Evolutionary conservation across 2,797 vertebrate species (phyloP), one percentile per base, ranked within the genome.

Genomic region (Falco biarmicus): DNA sequence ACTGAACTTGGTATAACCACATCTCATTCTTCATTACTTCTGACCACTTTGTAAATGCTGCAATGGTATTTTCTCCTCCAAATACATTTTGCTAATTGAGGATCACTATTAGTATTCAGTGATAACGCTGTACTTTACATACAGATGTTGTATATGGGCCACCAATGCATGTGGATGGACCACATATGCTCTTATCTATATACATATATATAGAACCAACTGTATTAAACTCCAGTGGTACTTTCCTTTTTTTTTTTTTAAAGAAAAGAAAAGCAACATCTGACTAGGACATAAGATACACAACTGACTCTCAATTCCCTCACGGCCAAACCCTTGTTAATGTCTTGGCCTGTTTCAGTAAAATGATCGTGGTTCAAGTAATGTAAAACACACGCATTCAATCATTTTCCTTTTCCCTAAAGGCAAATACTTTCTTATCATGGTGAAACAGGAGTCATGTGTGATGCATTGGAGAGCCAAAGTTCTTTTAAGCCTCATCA

Each of bases 311-410:
- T 96, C 93, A 97, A 98, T 97, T 98, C 97, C 94, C 97, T 95
- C 59, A 60, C 83, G 98, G 93, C 83, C 95, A 98, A 98, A 97
- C 94, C 94, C 91, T 96, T 97, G 96, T 97, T 98, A 98, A 97
- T 97, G 96, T 97, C 97, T 97, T 97, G 97, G 96, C 97, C 97
- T 97, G 96, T 96, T 97, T 98, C 97, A 97, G 97, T 98, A 97
- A 97, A 97, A 98, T 94, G 97, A 97, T 97, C 97, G 92, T 97
- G 95, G 97, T 98, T 98, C 97, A 97, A 98, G 97, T 97, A 97
- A 98, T 97, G 97, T 97, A 97, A 98, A 98, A 97, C 93, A 97
- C 88, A 97, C 71, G 51, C 87, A 75, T 98, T 98, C 98, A 98
- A 97, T 98, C 96, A 96, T 96, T 97, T 97, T 89, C 95, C 91